Base-by-base conservation (phyloP, 2,888 invertebrate species). In the Mythimna lalbum region DNA sequence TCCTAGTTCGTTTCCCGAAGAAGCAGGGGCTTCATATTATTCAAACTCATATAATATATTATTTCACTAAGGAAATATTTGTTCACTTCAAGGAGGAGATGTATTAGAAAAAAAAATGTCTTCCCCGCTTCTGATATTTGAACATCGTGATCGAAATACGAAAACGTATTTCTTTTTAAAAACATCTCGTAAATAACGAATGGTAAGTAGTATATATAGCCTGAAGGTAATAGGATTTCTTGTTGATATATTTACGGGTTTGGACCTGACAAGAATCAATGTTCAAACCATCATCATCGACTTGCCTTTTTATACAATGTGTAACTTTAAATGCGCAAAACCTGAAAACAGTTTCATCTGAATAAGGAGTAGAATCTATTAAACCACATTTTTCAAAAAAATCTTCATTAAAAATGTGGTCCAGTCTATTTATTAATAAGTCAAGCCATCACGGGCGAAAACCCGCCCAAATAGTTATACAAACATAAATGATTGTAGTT, bases 11-110 rank as follows among this genome's bases (percentile, higher is more conserved):
- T 62, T 73, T 78, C 9, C 47, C 7, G 12, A 49, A 52, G 31
- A 64, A 61, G 39, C 39, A 49, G 33, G 19, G 47, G 56, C 21
- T 78, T 50, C 19, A 49, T 65, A 65, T 62, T 78, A 73, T 73
- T 73, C 65, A 65, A 65, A 65, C 5, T 36, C 14, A 49, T 55
- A 5, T 61, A 27, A 64, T 57, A 60, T 70, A 60, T 70, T 73
- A 77, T 78, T 65, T 69, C 39, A 53, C 43, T 61, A 27, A 57
- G 57, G 66, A 68, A 81, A 73, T 81, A 68, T 81, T 70, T 78
- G 47, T 23, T 57, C 61, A 52, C 21, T 62, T 55, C 50, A 36
- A 69, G 21, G 27, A 31, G 55, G 47, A 36, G 7, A 69, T 33
- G 10, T 39, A 49, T 53, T n/a, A 50, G 31, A 27, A 39, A 47